Evolutionary conservation across 2,888 invertebrate species (phyloP).

Genomic region (Conops quadrifasciatus): DNA sequence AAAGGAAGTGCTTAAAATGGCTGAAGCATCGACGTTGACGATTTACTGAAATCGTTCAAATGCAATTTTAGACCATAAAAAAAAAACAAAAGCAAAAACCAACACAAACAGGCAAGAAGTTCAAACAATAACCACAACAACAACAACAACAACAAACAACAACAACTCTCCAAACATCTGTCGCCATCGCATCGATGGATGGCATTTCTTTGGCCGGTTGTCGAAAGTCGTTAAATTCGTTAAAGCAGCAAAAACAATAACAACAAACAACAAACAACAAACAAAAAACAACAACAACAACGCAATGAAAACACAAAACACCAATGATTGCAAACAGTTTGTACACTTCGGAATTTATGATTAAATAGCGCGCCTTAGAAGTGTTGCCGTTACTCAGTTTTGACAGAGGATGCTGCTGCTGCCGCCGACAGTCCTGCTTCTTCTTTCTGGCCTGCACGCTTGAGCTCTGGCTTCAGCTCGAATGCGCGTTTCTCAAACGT

Average conservation of each 20-base stretch:
- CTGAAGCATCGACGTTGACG: constrained; percentile 2
- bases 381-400: not conserved
- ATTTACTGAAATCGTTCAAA: constrained; percentile 9
- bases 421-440: not conserved
- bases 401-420: not conserved
- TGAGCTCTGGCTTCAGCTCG: not conserved
- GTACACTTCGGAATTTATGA: constrained; percentile 6
- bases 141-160: not conserved
- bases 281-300: not conserved
- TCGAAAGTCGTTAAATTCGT: not conserved
- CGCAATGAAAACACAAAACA: not conserved
- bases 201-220: not conserved
- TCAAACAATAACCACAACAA: not conserved
- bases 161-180: constrained; percentile 17
- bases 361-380: constrained; percentile 4
- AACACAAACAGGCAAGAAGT: not conserved
- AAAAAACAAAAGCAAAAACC: not conserved
- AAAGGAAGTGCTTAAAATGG: too few species aligned
- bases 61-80: constrained; percentile 6
- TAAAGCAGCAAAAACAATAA: not conserved
- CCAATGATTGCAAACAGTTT: not conserved
- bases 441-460: not conserved
- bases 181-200: not conserved
- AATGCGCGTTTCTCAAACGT: not conserved
- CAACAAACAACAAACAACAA: constrained; percentile 4